phyloP scores from a whole-genome alignment of 2,797 vertebrate genomes.

The Phrynocephalus forsythii region DNA sequence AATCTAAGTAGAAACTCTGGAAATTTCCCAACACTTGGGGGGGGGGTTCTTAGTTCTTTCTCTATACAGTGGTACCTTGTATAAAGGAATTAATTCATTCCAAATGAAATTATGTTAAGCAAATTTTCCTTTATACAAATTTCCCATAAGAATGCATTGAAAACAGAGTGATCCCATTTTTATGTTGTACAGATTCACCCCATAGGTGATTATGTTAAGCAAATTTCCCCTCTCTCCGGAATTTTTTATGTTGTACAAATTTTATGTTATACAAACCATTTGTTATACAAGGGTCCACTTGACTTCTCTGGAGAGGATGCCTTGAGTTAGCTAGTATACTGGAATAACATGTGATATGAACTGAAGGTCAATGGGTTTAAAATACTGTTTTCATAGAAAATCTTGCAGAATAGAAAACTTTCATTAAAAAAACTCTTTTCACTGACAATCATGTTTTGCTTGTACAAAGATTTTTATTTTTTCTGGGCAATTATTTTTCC shows the following conservation, averaged over 20 bases:
- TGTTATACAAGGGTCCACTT: no score
- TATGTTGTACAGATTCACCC: no score
- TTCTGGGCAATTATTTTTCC: constrained; percentile 1
- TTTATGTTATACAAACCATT: no score
- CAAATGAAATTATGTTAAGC: no score
- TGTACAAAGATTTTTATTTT: neutral
- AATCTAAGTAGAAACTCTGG: neutral
- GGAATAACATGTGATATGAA: neutral
- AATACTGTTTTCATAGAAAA: neutral
- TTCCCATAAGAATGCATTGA: no score
- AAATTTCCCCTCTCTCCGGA: no score
- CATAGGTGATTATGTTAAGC: no score
- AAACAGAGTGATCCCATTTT: no score
- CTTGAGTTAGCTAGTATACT: neutral
- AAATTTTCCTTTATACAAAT: no score
- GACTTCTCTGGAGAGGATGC: neutral
- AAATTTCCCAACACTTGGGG: neutral
- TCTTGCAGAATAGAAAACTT: neutral
- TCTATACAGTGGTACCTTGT: no score
- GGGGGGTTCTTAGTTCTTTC: neutral
- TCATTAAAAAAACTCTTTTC: neutral
- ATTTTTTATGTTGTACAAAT: no score
- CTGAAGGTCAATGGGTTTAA: neutral
- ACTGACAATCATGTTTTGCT: constrained; percentile 4
- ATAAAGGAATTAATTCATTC: no score